Conservation (phyloP, 2,113 vertebrate species). For the Oryzias melastigma region DNA sequence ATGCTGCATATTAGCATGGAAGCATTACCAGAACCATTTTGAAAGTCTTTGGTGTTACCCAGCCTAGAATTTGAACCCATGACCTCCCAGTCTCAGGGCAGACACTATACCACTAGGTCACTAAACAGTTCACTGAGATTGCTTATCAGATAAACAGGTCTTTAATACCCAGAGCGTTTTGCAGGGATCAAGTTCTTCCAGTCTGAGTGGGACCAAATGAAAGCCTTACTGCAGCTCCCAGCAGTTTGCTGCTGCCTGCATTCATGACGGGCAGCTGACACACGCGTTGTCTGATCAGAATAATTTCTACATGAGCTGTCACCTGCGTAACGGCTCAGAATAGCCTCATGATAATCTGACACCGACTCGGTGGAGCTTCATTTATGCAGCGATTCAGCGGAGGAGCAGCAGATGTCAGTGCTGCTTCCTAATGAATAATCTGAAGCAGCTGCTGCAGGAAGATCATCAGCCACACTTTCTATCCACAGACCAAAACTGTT, state of each 20-base stretch:
- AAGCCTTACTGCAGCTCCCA: background rate
- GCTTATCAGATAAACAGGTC: background rate
- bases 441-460: background rate
- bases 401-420: background rate
- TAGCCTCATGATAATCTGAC: constrained; percentile 15
- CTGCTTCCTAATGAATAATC: constrained; percentile 11
- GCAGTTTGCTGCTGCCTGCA: constrained; percentile 1
- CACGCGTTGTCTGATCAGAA: constrained; percentile 15
- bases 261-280: constrained; percentile 7
- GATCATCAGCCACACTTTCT: background rate
- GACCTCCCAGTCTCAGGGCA: too few species aligned
- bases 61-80: too few species aligned
- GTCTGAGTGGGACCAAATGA: background rate
- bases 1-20: too few species aligned
- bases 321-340: constrained; percentile 5
- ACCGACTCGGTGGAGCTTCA: background rate
- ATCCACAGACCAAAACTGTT: background rate
- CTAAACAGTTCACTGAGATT: background rate
- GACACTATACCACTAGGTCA: too few species aligned
- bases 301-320: constrained; percentile 34
- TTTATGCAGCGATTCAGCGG: constrained; percentile 11
- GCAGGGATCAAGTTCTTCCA: background rate
- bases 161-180: background rate
- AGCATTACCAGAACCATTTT: too few species aligned
- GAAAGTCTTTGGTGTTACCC: too few species aligned